Evolutionary conservation across 53 echinoderm and acorn worm species (phyloP), one percentile per base, ranked within the genome.

Genomic region (Paelopatides confundens): DNA sequence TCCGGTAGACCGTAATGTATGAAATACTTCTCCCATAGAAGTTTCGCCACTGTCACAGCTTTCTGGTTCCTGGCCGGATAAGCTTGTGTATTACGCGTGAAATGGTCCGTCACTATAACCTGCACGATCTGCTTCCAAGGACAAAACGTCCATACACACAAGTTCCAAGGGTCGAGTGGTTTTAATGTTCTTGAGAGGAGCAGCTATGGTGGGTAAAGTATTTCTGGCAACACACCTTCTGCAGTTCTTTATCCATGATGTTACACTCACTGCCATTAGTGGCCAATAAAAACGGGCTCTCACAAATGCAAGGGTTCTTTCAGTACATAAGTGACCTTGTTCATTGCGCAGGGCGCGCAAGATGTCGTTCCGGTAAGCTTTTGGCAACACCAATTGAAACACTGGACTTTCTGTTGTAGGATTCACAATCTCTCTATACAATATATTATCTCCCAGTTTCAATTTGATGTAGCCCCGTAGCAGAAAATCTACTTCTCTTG

Each of bases 41-140:
- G 33, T 15, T 78, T 86, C 1, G 94, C 92, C 5, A 92, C 92
- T 4, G 94, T 91, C 3, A 64, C 36, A n/a, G 91, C 94, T 0
- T 82, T 86, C 51, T 94, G 94, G 43, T 94, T 91, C 71, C 85
- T 91, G 1, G 94, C 89, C 2, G 92, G 89, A 35, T 92, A 92
- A 0, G 94, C 92, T 32, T 54, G 54, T 1, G 54, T 18, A 23
- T 54, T 17, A 1, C 18, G 18, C 1, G 54, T 54, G 21, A 54
- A 92, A 34, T 92, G 90, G 53, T 94, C 90, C 11, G 90, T 92
- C 6, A 92, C 76, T 92, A 21, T 65, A 66, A 12, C 90, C 88
- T 5, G 58, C 33, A 0, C 54, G 23, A 31, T 92, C 90, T 17
- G 71, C 48, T 37, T 94, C 94, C n/a, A 92, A 21, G 33, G 86